Evolutionary conservation across 2,888 invertebrate species (phyloP).

Genomic region (Mythimna albipuncta): DNA sequence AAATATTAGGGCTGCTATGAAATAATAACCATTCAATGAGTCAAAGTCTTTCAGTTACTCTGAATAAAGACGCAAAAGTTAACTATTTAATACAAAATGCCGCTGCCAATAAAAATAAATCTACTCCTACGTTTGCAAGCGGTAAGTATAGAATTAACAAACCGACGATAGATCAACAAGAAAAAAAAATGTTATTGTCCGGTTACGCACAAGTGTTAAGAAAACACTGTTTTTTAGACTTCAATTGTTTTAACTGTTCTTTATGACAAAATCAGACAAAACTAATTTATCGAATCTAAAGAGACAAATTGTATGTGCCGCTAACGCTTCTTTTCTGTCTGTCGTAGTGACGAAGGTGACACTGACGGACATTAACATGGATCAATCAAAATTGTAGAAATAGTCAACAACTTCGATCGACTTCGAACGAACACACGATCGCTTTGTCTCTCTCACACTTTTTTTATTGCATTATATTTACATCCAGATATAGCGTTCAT

Average conservation of each 20-base stretch:
- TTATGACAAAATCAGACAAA: too few relatives aligned
- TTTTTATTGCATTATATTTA: not conserved
- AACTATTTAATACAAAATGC: not conserved
- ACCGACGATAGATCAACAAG: not conserved
- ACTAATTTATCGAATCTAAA: too few relatives aligned
- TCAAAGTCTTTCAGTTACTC: too few relatives aligned
- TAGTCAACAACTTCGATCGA: too few relatives aligned
- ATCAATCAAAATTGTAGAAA: not conserved
- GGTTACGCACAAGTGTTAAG: not conserved
- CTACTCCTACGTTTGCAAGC: not conserved
- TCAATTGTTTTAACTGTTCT: too few relatives aligned
- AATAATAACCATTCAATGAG: too few relatives aligned
- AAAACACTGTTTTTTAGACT: not conserved
- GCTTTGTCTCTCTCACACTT: not conserved
- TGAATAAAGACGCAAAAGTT: too few relatives aligned
- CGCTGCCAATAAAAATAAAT: too few relatives aligned
- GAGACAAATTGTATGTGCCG: too few relatives aligned
- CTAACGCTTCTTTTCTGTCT: not conserved
- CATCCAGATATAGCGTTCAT: not conserved
- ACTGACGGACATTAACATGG: not conserved
- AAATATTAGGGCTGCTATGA: too few relatives aligned
- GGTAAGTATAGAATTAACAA: not conserved
- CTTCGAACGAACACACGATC: too few relatives aligned
- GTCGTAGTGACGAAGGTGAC: not conserved
- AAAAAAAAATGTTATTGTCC: not conserved